Conservation (phyloP, 2,888 invertebrate genomes). For the Kryphioiulus occultus region DNA sequence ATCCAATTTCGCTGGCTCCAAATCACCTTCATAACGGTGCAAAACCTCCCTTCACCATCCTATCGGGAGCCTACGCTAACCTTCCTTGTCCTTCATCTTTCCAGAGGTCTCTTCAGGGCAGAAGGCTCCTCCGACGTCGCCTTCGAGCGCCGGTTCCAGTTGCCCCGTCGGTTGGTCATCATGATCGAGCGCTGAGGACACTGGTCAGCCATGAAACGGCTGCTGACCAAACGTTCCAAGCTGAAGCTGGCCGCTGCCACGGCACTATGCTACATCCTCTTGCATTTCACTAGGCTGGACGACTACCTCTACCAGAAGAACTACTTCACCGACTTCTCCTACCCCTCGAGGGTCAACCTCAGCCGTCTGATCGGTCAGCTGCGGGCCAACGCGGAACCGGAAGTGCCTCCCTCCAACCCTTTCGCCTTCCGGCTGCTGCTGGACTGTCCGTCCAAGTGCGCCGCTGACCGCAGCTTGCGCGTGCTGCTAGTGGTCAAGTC, state of each 20-base stretch:
- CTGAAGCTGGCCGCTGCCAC: not conserved
- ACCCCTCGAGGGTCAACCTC: slow-evolving; percentile 32
- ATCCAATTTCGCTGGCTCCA: no score
- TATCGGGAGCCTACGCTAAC: no score
- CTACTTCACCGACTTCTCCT: slow-evolving; percentile 39
- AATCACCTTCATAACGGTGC: no score
- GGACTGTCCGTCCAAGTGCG: not conserved
- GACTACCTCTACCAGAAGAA: slow-evolving; percentile 21
- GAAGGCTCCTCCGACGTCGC: no score
- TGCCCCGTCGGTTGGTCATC: no score
- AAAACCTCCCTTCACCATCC: no score
- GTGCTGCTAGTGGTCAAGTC: slow-evolving; percentile 60
- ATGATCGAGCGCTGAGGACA: not conserved
- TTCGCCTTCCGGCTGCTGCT: not conserved
- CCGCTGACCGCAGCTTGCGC: slow-evolving; percentile 52
- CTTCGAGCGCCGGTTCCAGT: no score
- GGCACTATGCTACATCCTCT: not conserved
- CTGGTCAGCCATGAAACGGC: not conserved
- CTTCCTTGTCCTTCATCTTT: no score
- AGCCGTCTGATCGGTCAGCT: not conserved
- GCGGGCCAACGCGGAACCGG: not conserved
- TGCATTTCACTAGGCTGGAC: not conserved
- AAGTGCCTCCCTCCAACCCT: slow-evolving; percentile 35
- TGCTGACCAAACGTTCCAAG: not conserved
- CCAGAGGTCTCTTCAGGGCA: no score